Evolutionary conservation across 2,888 invertebrate genomes (phyloP).

Genomic region (Troides aeacus): DNA sequence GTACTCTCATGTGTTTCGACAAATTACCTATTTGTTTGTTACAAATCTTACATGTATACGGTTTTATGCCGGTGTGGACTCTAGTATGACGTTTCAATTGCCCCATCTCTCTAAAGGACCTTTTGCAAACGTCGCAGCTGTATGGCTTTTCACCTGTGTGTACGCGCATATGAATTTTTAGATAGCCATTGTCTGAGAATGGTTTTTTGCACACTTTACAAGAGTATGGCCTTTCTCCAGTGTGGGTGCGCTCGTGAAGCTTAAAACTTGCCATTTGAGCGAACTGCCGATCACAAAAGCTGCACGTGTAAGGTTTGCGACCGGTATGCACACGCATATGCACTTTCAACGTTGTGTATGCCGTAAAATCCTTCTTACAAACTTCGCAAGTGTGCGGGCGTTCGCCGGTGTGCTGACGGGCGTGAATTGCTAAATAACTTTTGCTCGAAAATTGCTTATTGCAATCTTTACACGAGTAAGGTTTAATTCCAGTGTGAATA

Average conservation of each 20-base stretch:
- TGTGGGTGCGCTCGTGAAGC: constrained; percentile 65
- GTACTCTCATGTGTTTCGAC: constrained; percentile 65
- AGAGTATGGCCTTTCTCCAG: constrained; percentile 60
- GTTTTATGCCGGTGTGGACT: constrained; percentile 62
- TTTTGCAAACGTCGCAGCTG: constrained; percentile 60
- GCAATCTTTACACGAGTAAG: constrained; percentile 59
- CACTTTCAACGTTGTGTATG: constrained; percentile 67
- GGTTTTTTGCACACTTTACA: constrained; percentile 68
- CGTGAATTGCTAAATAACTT: constrained; percentile 67
- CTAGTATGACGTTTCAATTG: constrained; percentile 65
- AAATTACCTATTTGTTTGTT: constrained; percentile 70
- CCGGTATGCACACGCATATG: constrained; percentile 71
- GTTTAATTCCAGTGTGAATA: constrained; percentile 63
- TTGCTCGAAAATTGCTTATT: constrained; percentile 68
- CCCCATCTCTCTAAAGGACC: constrained; percentile 62
- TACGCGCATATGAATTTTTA: constrained; percentile 69
- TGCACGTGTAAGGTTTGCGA: constrained; percentile 62
- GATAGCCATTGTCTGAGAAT: constrained; percentile 69
- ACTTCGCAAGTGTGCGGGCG: constrained; percentile 64
- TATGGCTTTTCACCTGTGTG: constrained; percentile 69
- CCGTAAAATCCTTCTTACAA: constrained; percentile 67
- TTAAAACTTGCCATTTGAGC: constrained; percentile 71
- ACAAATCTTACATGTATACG: constrained; percentile 68
- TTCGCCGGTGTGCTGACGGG: constrained; percentile 64
- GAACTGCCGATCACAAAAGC: constrained; percentile 61